phyloP scores from a whole-genome alignment of 2,797 vertebrate genomes.

The Hippoglossus hippoglossus region DNA sequence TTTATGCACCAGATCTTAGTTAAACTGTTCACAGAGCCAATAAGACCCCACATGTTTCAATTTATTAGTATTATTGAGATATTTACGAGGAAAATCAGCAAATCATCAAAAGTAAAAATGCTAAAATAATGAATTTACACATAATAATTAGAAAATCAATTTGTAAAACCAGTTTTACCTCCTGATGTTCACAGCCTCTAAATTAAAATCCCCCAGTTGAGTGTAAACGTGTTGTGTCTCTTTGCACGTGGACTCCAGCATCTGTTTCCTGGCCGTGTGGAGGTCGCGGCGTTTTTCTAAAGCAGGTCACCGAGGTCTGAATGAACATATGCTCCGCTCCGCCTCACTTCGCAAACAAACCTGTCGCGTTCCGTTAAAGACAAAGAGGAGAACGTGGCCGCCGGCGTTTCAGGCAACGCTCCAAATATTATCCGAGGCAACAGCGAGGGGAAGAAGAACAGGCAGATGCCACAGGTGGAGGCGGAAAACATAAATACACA shows the following conservation, averaged over 20 bases:
- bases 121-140: no score
- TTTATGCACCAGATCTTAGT: not conserved
- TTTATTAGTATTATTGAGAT: no score
- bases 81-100: no score
- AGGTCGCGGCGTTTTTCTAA: not conserved
- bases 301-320: not conserved
- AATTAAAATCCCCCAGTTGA: no score
- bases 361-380: not conserved
- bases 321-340: conserved; percentile 7
- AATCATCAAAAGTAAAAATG: no score
- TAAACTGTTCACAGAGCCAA: no score
- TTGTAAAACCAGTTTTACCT: no score
- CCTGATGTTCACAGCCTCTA: no score
- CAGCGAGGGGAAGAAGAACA: not conserved
- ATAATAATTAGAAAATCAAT: no score
- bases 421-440: not conserved
- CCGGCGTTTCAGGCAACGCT: not conserved
- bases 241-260: not conserved
- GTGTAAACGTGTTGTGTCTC: no score
- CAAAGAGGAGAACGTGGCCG: conserved; percentile 15
- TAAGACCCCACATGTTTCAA: no score
- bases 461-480: conserved; percentile 13
- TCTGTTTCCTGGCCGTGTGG: not conserved
- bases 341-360: no score
- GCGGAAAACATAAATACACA: conserved; percentile 23